Base-by-base conservation (phyloP, 2,113 vertebrate species). In the Madoqua kirkii region DNA sequence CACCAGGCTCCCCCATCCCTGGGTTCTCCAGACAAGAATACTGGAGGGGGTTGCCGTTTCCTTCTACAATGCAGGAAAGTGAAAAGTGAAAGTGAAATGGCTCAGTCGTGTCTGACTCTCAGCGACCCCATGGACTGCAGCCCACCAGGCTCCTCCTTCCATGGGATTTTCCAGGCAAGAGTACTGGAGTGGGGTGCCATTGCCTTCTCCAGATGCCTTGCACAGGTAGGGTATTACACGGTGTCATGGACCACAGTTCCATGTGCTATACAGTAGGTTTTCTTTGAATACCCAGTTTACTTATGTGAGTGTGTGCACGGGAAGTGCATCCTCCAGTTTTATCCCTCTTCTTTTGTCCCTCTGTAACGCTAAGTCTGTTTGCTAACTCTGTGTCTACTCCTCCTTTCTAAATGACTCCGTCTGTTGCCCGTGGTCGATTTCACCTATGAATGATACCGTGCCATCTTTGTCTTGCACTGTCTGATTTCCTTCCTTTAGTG, bases 251-350 rank as follows among this genome's bases (percentile, higher is more conserved):
- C 16, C 9, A 10, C n/a, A 11, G 64, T 21, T 19, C 64, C n/a
- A 2, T 11, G 64, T 71, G 64, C 16, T 36, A 21, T 5, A 19
- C 33, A 36, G 33, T 71, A 71, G n/a, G 33, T 21, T n/a, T 71
- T 71, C n/a, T 71, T 11, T 36, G 33, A 19, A 36, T 17, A 71
- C 7, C 64, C 19, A 36, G n/a, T 19, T 5, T 36, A 71, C 2
- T 4, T 36, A 36, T 11, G n/a, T 71, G 17, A 71, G 17, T 21
- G 0, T 2, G 2, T 36, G 4, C 10, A 36, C 2, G 2, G 64
- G 1, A 36, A 71, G n/a, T 21, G 64, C 64, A 11, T 36, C 16
- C n/a, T 9, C n/a, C 33, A 17, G n/a, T 36, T 71, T 19, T 21
- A 21, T 21, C n/a, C 9, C 2, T 36, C 17, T 9, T 36, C 64